Evolutionary conservation across 2,797 vertebrate genomes (phyloP), one percentile per base, ranked within the genome.

Genomic region (Gallinago stenura): DNA sequence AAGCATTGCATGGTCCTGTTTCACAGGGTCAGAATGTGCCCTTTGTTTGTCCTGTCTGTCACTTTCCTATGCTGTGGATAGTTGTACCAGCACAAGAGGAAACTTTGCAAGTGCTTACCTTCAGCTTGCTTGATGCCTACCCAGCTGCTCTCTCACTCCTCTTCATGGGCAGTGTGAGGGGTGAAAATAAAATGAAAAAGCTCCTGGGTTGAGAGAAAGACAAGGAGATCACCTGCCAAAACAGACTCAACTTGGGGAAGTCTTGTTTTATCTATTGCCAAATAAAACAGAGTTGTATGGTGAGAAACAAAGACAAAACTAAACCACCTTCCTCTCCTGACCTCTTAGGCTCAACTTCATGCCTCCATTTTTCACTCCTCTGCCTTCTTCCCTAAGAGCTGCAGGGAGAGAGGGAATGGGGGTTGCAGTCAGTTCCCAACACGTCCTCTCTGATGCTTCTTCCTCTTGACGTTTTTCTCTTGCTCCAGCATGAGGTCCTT

Each of bases 351-450:
- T 78, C 56, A 53, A 15, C 50, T 39, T 62, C 22, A 51, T 16
- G 37, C 28, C 26, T 37, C 43, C 5, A n/a, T 51, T 87, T 78
- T 13, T 22, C 17, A 53, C 28, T 46, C 3, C 10, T 71, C 8
- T 72, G n/a, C 24, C 19, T 61, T n/a, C 43, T 50, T 8, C 21
- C 2, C 2, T 14, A 21, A 30, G 50, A 1, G 2, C 19, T 1
- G 1, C 48, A 54, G 26, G 3, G 26, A 4, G 24, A 11, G 4
- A 2, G 11, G 78, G 14, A 37, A 25, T 35, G 13, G 15, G 19
- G 3, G 10, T n/a, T 68, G 28, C 20, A 39, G 17, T 45, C 35
- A 43, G 35, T 86, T 76, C 26, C 15, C 76, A 56, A 24, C 12
- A 13, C 18, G 53, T 78, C 4, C 25, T 22, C 14, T 76, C 39